These are phyloP conservation scores for Ceyx cyanopectus DNA, from an alignment of 2,113 vertebrate genomes.

Conservation along the genomic window DNA sequence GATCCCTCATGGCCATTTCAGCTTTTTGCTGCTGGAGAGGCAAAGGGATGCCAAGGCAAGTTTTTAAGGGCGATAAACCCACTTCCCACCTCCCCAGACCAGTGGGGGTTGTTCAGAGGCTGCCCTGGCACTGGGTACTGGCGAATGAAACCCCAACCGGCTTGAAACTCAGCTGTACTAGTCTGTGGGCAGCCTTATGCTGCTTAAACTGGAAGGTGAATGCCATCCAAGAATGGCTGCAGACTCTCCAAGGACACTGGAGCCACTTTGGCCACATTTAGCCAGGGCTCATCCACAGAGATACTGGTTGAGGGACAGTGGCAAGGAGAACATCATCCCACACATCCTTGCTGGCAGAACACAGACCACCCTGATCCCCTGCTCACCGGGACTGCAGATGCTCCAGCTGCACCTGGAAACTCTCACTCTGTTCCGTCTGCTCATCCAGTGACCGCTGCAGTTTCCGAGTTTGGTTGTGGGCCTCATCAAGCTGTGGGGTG, in stretches of 20 bases:
- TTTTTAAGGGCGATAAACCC: background rate
- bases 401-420: conserved; percentile 69
- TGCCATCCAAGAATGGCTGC: background rate
- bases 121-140: background rate
- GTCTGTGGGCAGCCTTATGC: background rate
- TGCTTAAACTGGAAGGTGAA: background rate
- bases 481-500: conserved; percentile 49
- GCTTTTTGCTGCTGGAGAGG: conserved; percentile 34
- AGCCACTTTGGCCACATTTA: background rate
- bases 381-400: conserved; percentile 67
- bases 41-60: background rate
- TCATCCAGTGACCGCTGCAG: conserved; percentile 58
- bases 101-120: fast-evolving
- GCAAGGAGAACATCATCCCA: background rate
- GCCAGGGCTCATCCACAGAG: fast-evolving
- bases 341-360: background rate
- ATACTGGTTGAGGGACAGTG: background rate
- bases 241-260: fast-evolving
- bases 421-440: conserved; percentile 64
- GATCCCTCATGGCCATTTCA: background rate
- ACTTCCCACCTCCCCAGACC: background rate
- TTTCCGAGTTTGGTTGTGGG: conserved; percentile 59
- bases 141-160: background rate
- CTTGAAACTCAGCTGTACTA: background rate
- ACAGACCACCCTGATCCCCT: fast-evolving